Evolutionary conservation across 2,888 invertebrate species (phyloP).

Genomic region (Chydorus sphaericus): DNA sequence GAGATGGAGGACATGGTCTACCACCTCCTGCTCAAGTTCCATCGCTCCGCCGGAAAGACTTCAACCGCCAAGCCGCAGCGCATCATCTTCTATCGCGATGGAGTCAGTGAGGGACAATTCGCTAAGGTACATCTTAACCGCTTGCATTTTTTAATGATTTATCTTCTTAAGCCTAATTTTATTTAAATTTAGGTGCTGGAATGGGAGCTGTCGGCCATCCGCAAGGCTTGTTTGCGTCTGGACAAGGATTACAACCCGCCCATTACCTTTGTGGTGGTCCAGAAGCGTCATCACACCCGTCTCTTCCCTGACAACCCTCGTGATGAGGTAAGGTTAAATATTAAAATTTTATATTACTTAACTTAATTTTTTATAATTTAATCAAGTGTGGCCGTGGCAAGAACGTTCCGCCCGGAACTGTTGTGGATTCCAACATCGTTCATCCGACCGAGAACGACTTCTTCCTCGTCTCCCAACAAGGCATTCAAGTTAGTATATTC

Average conservation of each 20-base stretch:
- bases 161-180: too few species aligned
- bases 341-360: too few species aligned
- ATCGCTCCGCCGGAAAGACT: constrained; percentile 27
- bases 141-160: too few species aligned
- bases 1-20: constrained; percentile 52
- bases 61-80: constrained; percentile 36
- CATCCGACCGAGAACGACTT: constrained; percentile 79
- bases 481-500: constrained; percentile 32
- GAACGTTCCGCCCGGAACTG: constrained; percentile 74
- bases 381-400: constrained; percentile 38
- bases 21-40: constrained; percentile 47
- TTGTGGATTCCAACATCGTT: constrained; percentile 70
- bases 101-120: constrained; percentile 77
- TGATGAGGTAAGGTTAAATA: constrained; percentile 32
- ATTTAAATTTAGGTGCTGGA: constrained; percentile 40
- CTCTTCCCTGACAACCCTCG: constrained; percentile 32
- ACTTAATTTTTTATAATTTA: neutral
- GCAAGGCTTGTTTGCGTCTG: constrained; percentile 49
- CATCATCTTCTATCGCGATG: constrained; percentile 62
- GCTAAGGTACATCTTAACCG: constrained; percentile 41
- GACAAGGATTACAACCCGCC: constrained; percentile 47
- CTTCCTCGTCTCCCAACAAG: constrained; percentile 55
- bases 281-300: constrained; percentile 91
- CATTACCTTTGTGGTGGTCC: constrained; percentile 83
- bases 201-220: constrained; percentile 49